Evolutionary conservation across 1,140 invertebrate genomes (phyloP).

Genomic region (Caenorhabditis briggsae): DNA sequence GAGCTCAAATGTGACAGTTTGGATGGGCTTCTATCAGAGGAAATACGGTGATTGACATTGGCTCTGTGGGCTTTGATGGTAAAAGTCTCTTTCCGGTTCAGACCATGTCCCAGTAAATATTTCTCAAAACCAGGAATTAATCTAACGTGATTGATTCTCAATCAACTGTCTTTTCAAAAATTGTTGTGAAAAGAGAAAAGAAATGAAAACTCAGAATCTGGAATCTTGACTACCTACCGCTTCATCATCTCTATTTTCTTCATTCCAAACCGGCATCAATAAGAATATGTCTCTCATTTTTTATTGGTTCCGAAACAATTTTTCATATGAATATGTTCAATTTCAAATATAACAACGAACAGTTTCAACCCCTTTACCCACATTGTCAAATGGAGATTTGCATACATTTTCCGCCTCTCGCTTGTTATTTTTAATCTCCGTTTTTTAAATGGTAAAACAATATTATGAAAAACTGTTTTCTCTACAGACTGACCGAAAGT

Average conservation of each 20-base stretch:
- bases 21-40: too few relatives aligned
- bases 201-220: too few relatives aligned
- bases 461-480: background rate
- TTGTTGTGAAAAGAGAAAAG: too few relatives aligned
- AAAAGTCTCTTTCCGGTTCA: too few relatives aligned
- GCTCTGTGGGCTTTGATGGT: too few relatives aligned
- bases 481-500: too few relatives aligned
- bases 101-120: too few relatives aligned
- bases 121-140: too few relatives aligned
- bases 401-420: background rate
- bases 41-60: too few relatives aligned
- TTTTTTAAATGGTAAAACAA: background rate
- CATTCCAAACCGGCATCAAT: slow-evolving; percentile 33
- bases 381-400: background rate
- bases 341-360: background rate
- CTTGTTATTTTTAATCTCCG: background rate
- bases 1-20: too few relatives aligned
- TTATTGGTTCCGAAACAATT: background rate
- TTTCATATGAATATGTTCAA: background rate
- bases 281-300: slow-evolving; percentile 35
- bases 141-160: too few relatives aligned
- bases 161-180: too few relatives aligned
- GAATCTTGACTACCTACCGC: background rate
- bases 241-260: background rate
- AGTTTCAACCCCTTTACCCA: background rate